Base-by-base conservation (phyloP, 2,113 vertebrate species). In the Gadus macrocephalus region DNA sequence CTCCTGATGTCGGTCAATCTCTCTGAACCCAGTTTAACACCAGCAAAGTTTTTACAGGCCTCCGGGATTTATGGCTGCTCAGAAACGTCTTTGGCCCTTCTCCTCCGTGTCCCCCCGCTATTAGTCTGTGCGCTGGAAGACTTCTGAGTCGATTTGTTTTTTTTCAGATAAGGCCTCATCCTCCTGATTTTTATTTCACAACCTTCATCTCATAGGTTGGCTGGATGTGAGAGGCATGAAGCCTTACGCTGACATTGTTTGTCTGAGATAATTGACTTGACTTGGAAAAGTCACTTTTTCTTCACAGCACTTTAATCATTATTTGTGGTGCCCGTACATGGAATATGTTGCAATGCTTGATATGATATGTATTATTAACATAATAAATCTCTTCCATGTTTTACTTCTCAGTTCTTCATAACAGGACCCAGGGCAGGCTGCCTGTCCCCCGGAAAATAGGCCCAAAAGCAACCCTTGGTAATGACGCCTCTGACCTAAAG, bases 391-490 rank as follows among this genome's bases (percentile, higher is more conserved):
- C 27, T 81, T 62, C 19, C n/a, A 78, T 72, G 81, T 3, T 85
- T 63, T 88, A 58, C 73, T 81, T 82, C 72, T 74, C 75, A 92
- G 90, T 81, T 76, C 60, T 60, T n/a, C 76, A 64, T 71, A 91
- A 88, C 82, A 88, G 69, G 74, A 90, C 83, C 72, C 76, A 77
- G 71, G 72, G 73, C 81, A 86, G 68, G 82, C 53, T 22, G 69
- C 64, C 82, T 12, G 1, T 65, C 71, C 17, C 67, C 66, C 31
- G 20, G 68, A 80, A 66, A 20, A 71, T 74, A 79, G 62, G 31
- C 68, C 35, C 78, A 76, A 86, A 81, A 72, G 80, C 76, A 70
- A 86, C 87, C 81, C 64, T 81, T 75, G 90, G 90, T 92, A 91
- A 91, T 83, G 42, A 70, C 71, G 70, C 81, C 83, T 81, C 56